Evolutionary conservation across 2,888 invertebrate genomes (phyloP).

Genomic region (Tipula helvola): DNA sequence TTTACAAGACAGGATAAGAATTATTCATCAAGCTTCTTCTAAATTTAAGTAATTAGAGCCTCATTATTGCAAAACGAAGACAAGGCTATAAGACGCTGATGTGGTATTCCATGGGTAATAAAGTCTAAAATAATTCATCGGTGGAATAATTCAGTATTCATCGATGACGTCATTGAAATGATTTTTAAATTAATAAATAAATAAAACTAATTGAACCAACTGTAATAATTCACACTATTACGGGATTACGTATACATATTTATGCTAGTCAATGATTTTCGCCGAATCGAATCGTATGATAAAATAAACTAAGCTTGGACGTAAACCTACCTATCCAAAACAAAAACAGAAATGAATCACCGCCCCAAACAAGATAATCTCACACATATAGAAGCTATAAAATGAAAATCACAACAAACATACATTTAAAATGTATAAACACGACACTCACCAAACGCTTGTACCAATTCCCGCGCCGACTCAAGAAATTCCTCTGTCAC

Average conservation of each 20-base stretch:
- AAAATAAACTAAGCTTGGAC: neutral
- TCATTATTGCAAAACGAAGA: too few relatives aligned
- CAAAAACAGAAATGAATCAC: neutral
- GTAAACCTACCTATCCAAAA: neutral
- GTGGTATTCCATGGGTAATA: neutral
- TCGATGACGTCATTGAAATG: too few relatives aligned
- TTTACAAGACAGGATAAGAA: too few relatives aligned
- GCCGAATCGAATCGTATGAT: neutral
- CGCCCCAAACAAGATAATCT: neutral
- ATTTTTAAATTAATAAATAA: neutral
- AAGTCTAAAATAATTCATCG: neutral
- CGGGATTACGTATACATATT: neutral
- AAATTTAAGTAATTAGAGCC: too few relatives aligned
- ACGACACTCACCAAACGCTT: slow-evolving; percentile 49
- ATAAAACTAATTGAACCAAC: neutral
- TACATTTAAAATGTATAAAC: slow-evolving; percentile 9
- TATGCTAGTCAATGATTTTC: neutral
- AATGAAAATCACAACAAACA: neutral
- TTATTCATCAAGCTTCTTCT: too few relatives aligned
- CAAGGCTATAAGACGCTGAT: too few relatives aligned
- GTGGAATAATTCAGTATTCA: neutral
- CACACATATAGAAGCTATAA: neutral
- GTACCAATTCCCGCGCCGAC: slow-evolving; percentile 48
- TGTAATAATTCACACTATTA: neutral
- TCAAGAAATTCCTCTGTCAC: slow-evolving; percentile 46